phyloP scores from a whole-genome alignment of 1,140 invertebrate genomes.

The Aleiodes sp. region DNA sequence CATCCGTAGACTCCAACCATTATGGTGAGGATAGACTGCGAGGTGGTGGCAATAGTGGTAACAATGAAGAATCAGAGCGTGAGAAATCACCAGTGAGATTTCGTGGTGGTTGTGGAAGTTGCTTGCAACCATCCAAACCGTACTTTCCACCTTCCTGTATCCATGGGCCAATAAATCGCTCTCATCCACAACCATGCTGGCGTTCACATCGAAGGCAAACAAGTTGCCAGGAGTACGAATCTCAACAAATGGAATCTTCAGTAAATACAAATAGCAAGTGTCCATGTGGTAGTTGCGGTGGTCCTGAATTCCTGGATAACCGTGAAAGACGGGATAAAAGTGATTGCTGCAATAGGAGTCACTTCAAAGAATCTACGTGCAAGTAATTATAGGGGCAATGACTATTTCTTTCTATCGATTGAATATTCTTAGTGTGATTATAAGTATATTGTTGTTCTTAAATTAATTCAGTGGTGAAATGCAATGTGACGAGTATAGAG shows the following conservation, averaged over 20 bases:
- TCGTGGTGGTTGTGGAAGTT: slow-evolving; percentile 24
- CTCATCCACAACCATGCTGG: neutral
- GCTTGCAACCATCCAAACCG: slow-evolving; percentile 17
- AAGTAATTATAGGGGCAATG: slow-evolving; percentile 1
- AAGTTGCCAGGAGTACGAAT: slow-evolving; percentile 7
- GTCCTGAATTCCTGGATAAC: neutral
- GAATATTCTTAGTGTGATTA: no score
- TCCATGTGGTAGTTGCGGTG: neutral
- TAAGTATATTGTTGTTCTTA: no score
- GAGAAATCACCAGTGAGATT: neutral
- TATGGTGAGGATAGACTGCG: slow-evolving; percentile 11
- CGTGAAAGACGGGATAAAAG: neutral
- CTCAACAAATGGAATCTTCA: neutral
- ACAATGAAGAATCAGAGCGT: neutral
- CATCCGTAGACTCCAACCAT: neutral
- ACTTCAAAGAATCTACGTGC: neutral
- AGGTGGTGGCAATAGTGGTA: slow-evolving; percentile 21
- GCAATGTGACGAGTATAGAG: no score
- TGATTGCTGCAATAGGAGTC: neutral
- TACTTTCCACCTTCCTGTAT: neutral
- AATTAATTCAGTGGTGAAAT: no score
- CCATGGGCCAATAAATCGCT: neutral
- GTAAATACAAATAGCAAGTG: neutral
- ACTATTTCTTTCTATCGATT: no score
- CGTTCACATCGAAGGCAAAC: neutral